Evolutionary conservation across 2,888 invertebrate genomes (phyloP), one percentile per base, ranked within the genome.

Genomic region (Mythimna loreyi): DNA sequence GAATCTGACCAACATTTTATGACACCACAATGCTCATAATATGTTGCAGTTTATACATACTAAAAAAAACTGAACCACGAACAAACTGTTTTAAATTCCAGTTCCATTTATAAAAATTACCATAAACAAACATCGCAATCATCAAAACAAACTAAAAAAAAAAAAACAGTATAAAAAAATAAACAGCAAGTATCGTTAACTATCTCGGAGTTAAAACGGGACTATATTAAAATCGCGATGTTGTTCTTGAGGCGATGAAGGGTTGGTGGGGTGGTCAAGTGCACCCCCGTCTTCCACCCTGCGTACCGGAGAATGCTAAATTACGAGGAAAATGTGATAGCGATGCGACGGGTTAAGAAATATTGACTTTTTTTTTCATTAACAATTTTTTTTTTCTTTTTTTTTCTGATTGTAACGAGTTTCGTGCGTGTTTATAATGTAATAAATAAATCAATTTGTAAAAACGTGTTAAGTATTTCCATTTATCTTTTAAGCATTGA

Each of bases 171-270:
- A 30, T 7, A 55, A 53, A 60, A 56, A 68, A 56, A 56, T 60
- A 66, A 55, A 59, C 52, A 72, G 55, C 5, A 55, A 55, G 76
- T 81, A 78, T 80, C 80, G 75, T 75, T 75, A 80, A 85, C 84
- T 86, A 83, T 83, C 76, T 75, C 62, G 65, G 83, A 73, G 85
- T 76, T 59, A 55, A 82, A 78, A 73, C 75, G 70, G 82, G 86
- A 86, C 85, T 86, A 85, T 84, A 89, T 89, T 89, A 91, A 90
- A 91, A 89, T 86, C 82, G 83, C 87, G 88, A 90, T 92, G 91
- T 91, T 91, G 90, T 91, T 92, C 92, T 91, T 92, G 91, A 92
- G 90, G 91, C 87, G 90, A 85, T 86, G 90, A 88, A 89, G 91
- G 91, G 91, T 89, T 89, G 90, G 57, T 1, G 49, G 78, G 91